Evolutionary conservation across 2,797 vertebrate species (phyloP), one percentile per base, ranked within the genome.

Genomic region (Spondyliosoma cantharus): DNA sequence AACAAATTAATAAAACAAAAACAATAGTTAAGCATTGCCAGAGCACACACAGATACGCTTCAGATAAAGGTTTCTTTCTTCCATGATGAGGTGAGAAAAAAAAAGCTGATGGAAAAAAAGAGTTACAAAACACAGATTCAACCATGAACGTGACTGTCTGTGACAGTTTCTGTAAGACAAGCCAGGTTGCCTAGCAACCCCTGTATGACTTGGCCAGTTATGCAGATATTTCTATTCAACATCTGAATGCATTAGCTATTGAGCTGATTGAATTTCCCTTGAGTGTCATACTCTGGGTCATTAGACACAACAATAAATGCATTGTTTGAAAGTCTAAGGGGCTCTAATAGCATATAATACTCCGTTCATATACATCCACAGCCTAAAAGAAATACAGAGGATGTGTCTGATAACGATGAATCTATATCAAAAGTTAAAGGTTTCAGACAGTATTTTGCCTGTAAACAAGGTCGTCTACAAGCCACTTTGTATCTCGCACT

Each of bases 101-200:
- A 46, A 22, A 72, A 60, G 25, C 22, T 5, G 22, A 70, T 52
- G 12, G 42, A 37, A 53, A 50, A 32, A 32, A n/a, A 53, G 27
- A 9, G 22, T 22, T 16, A 13, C 20, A 68, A 74, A 70, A 76
- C 42, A 67, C 32, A 49, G 37, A 46, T 61, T 81, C 15, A 73
- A 59, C 58, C 43, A 17, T 68, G 57, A 59, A 17, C 54, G 65
- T 53, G 65, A 27, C 69, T 29, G 64, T 16, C 71, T 45, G 48
- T 48, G 45, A 42, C 62, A 52, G 32, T 61, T 32, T 45, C 77
- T 74, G 75, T 84, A 77, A 75, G 60, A 72, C 27, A 37, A 49
- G 58, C 22, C 29, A 32, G 22, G 85, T 85, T 88, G 81, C 86
- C 60, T 69, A 71, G 84, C 79, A 88, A 84, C 80, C 48, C 37